Evolutionary conservation across 2,797 vertebrate species (phyloP).

Genomic region (Crypturellus tataupa): DNA sequence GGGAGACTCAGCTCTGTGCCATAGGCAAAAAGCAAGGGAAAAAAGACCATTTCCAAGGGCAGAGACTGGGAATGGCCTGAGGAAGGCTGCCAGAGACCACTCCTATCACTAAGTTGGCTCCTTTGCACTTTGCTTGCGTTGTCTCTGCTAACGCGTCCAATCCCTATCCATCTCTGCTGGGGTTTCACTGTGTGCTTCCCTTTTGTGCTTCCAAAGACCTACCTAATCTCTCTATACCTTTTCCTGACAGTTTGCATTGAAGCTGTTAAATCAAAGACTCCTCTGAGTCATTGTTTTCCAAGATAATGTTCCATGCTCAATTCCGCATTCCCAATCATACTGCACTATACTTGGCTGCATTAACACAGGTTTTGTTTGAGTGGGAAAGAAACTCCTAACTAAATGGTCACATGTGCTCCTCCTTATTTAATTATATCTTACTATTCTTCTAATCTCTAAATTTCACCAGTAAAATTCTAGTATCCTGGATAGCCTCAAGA

Average conservation of each 20-base stretch:
- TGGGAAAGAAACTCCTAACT: neutral
- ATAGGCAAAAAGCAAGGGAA: neutral
- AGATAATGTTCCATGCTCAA: neutral
- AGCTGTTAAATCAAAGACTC: neutral
- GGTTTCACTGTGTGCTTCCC: fast-evolving
- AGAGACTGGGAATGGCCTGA: neutral
- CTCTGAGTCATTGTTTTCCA: neutral
- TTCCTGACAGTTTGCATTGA: neutral
- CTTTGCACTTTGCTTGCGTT: fast-evolving
- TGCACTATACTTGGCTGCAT: neutral
- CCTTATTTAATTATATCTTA: neutral
- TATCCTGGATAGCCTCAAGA: neutral
- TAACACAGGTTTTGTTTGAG: neutral
- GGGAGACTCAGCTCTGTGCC: neutral
- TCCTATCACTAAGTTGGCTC: fast-evolving
- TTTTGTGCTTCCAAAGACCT: neutral
- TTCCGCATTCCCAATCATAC: neutral
- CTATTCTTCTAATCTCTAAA: neutral
- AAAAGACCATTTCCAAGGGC: neutral
- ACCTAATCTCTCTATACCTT: too few species aligned
- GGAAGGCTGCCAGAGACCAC: neutral
- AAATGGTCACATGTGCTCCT: neutral
- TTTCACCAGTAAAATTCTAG: neutral
- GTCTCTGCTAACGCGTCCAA: neutral
- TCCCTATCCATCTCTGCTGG: neutral